Evolutionary conservation across 2,113 vertebrate genomes (phyloP).

Genomic region (Sturnira hondurensis): DNA sequence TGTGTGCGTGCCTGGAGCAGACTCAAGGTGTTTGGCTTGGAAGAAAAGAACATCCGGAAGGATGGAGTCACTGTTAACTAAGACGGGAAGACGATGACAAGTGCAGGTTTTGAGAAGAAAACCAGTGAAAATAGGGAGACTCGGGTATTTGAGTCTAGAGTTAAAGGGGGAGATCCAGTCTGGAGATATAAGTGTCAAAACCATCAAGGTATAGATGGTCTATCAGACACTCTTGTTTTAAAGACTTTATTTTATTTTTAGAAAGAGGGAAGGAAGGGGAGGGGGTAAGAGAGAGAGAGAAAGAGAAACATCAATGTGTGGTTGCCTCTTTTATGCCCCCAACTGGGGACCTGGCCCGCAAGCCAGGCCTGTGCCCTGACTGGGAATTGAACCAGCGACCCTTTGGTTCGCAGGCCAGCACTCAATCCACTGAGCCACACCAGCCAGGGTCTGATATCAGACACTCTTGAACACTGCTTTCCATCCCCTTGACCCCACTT

Average conservation of each 20-base stretch:
- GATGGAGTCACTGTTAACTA: not conserved
- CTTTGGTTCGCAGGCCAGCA: too few relatives aligned
- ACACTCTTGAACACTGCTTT: not conserved
- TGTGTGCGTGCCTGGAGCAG: not conserved
- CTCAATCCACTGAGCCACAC: too few relatives aligned
- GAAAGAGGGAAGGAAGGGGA: too few relatives aligned
- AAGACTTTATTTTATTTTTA: too few relatives aligned
- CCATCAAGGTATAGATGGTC: not conserved
- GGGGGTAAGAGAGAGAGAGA: too few relatives aligned
- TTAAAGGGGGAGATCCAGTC: not conserved
- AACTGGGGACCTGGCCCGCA: too few relatives aligned
- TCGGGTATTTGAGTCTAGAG: not conserved
- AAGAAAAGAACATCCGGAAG: not conserved
- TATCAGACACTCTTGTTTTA: not conserved
- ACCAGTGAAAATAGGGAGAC: not conserved
- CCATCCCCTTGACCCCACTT: not conserved
- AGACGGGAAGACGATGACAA: not conserved
- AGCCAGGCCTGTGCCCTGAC: too few relatives aligned
- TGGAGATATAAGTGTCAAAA: not conserved
- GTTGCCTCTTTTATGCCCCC: too few relatives aligned
- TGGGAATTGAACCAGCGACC: too few relatives aligned
- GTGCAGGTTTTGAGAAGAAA: not conserved
- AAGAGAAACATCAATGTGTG: too few relatives aligned
- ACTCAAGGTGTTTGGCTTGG: not conserved
- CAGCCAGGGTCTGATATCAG: too few relatives aligned